Conservation (phyloP, 2,888 invertebrate species). For the Branchellion lobata region DNA sequence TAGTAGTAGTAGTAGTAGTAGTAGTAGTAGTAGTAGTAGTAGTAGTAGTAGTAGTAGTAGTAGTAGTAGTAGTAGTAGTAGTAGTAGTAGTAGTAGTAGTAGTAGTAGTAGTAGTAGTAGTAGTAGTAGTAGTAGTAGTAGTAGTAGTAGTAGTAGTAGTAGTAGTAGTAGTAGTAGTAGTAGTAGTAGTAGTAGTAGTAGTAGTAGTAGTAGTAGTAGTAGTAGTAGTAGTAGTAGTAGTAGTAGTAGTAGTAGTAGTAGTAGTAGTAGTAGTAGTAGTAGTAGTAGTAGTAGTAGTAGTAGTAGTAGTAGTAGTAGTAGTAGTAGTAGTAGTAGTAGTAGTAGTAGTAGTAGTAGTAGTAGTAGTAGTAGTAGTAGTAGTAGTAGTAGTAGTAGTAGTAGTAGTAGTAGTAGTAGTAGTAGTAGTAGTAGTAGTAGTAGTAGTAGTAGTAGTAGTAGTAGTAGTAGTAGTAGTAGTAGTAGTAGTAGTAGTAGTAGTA, state of each 20-base stretch:
- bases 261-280: neutral
- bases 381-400: neutral
- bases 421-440: neutral
- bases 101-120: neutral
- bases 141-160: constrained; percentile 25
- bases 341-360: neutral
- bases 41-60: too few relatives aligned
- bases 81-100: too few relatives aligned
- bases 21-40: too few relatives aligned
- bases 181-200: neutral
- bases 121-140: neutral
- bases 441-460: neutral
- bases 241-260: neutral
- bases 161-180: too few relatives aligned
- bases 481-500: neutral
- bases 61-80: too few relatives aligned
- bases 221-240: neutral
- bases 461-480: neutral
- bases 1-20: too few relatives aligned
- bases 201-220: neutral
- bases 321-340: neutral
- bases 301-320: constrained; percentile 6
- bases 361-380: neutral
- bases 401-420: neutral
- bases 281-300: constrained; percentile 9